Evolutionary conservation across 2,888 invertebrate genomes (phyloP).

Genomic region (Leptothorax acervorum): DNA sequence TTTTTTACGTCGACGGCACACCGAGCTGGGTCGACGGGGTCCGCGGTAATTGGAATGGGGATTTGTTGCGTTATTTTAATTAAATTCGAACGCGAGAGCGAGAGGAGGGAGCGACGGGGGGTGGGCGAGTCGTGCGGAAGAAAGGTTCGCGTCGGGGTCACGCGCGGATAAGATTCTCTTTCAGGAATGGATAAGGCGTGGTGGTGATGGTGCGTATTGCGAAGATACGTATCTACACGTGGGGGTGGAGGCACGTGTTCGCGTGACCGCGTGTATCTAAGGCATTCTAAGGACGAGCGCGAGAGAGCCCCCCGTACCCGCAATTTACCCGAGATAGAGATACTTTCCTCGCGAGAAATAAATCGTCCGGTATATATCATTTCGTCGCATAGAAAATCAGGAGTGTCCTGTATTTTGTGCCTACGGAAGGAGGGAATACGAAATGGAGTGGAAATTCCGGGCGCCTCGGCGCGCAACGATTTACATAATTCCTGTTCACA

Average conservation of each 20-base stretch:
- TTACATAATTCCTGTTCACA: conserved; percentile 16
- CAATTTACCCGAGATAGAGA: conserved; percentile 38
- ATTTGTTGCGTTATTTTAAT: conserved; percentile 77
- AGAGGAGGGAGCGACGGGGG: not conserved
- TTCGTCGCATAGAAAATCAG: conserved; percentile 20
- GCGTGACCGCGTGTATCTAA: conserved; percentile 19
- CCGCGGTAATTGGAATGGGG: conserved; percentile 74
- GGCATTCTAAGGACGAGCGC: not conserved
- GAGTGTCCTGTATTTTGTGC: not conserved
- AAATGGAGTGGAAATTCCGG: conserved; percentile 15
- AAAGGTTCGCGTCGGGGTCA: conserved; percentile 27
- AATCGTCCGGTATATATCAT: conserved; percentile 3
- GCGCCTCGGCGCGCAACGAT: not conserved
- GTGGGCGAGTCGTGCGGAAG: conserved; percentile 4
- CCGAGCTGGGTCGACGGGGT: not conserved
- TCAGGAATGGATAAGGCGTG: conserved; percentile 18
- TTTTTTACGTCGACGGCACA: conserved; percentile 56
- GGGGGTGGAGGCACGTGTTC: not conserved
- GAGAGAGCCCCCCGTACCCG: not conserved
- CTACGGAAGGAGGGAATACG: not conserved
- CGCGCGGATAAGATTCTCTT: conserved; percentile 64
- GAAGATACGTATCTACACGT: conserved; percentile 12
- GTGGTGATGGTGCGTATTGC: not conserved
- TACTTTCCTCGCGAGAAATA: not conserved
- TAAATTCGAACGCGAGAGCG: conserved; percentile 63